Evolutionary conservation across 2,113 vertebrate species (phyloP).

Genomic region (Pterocles burchelli): DNA sequence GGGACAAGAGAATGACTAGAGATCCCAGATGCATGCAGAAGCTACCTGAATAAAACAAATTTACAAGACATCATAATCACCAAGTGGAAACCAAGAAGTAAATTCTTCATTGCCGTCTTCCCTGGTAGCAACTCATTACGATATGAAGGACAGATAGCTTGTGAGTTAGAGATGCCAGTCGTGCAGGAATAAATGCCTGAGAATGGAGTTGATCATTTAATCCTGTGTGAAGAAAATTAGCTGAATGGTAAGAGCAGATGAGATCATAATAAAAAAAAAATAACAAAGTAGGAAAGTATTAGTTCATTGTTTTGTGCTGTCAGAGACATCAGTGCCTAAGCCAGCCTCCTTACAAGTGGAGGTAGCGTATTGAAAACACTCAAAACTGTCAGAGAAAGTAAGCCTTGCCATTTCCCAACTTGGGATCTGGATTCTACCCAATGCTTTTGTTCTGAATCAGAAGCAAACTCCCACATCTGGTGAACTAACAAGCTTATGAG

Average conservation of each 20-base stretch:
- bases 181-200: neutral
- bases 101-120: neutral
- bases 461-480: constrained; percentile 69
- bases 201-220: neutral
- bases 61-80: neutral
- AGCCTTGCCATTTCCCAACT: constrained; percentile 61
- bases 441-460: constrained; percentile 70
- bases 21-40: neutral
- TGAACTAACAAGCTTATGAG: constrained; percentile 54
- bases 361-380: constrained; percentile 50
- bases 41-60: neutral
- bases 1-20: neutral
- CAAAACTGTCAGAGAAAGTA: constrained; percentile 58
- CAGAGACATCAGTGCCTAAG: constrained; percentile 46
- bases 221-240: neutral
- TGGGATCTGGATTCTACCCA: constrained; percentile 66
- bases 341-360: constrained; percentile 31
- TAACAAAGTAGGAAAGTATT: neutral
- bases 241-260: neutral
- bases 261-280: neutral
- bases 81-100: neutral
- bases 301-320: constrained; percentile 12
- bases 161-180: neutral
- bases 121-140: neutral
- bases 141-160: neutral